Evolutionary conservation across 2,113 vertebrate species (phyloP).

Genomic region (Mola mola): DNA sequence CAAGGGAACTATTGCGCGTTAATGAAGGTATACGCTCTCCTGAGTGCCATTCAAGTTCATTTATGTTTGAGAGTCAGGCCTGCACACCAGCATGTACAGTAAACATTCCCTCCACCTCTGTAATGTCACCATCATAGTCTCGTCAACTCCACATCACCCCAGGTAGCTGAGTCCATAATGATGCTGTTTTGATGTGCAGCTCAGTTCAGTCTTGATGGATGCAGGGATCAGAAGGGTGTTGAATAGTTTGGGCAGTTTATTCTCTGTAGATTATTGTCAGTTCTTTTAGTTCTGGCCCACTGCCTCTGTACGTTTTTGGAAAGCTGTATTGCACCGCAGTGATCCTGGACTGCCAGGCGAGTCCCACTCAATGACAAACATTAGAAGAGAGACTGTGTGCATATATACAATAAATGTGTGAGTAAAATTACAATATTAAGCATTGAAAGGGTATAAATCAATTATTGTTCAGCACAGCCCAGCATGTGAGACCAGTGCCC

Average conservation of each 20-base stretch:
- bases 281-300: constrained; percentile 50
- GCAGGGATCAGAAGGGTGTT: too few species aligned
- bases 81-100: constrained; percentile 19
- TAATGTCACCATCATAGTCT: constrained; percentile 14
- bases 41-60: too few species aligned
- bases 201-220: too few species aligned
- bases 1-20: too few species aligned
- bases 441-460: constrained; percentile 28
- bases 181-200: constrained; percentile 40
- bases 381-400: constrained; percentile 16
- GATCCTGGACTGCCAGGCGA: too few species aligned
- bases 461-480: constrained; percentile 37
- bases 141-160: constrained; percentile 30
- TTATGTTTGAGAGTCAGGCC: constrained; percentile 4
- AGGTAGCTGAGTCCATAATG: constrained; percentile 36
- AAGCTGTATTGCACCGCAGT: too few species aligned
- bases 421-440: constrained; percentile 8
- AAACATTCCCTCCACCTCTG: constrained; percentile 5
- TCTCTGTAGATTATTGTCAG: too few species aligned
- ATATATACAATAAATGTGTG: constrained; percentile 1
- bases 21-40: too few species aligned
- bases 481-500: constrained; percentile 53
- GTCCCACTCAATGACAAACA: too few species aligned
- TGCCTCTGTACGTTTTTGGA: too few species aligned
- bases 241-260: too few species aligned